A percentile compares a stretch with the other conserved stretches of the same genome.
Evolutionary conservation across 2,888 invertebrate species (phyloP).

Genomic region (Parochlus steinenii): DNA sequence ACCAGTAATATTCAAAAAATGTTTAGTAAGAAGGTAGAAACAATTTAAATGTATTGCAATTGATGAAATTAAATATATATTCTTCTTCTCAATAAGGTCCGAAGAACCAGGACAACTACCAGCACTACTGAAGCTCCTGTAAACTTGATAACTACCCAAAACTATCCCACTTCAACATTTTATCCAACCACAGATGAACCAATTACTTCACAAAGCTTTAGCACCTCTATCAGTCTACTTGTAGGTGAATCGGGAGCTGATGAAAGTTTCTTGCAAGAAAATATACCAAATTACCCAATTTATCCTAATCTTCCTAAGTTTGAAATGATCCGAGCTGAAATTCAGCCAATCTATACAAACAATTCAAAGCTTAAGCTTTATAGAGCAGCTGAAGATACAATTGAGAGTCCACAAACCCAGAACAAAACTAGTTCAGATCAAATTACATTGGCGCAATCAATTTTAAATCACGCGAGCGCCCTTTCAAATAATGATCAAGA

Average conservation of each 20-base stretch:
- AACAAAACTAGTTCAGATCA: conserved; percentile 20
- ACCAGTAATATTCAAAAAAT: conserved; percentile 11
- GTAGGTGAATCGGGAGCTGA: conserved; percentile 25
- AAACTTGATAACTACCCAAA: conserved; percentile 14
- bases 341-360: conserved; percentile 15
- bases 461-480: conserved; percentile 29
- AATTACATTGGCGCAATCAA: conserved; percentile 24
- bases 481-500: no score
- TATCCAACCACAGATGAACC: conserved; percentile 18
- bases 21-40: conserved; percentile 1
- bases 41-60: neutral
- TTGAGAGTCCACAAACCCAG: neutral
- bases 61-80: neutral
- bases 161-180: conserved; percentile 9
- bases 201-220: conserved; percentile 32
- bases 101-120: conserved; percentile 9
- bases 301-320: conserved; percentile 15
- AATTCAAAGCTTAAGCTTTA: conserved; percentile 16
- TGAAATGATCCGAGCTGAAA: conserved; percentile 15
- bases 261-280: no score
- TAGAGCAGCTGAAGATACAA: conserved; percentile 22
- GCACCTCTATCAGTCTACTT: conserved; percentile 36
- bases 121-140: conserved; percentile 15
- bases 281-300: no score
- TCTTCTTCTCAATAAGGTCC: conserved; percentile 4